A percentile compares a stretch with the other conserved stretches of the same genome.
These are phyloP conservation scores for rat (Rattus norvegicus) DNA, from an alignment of 2,113 vertebrate genomes.

Conservation along the genomic window DNA sequence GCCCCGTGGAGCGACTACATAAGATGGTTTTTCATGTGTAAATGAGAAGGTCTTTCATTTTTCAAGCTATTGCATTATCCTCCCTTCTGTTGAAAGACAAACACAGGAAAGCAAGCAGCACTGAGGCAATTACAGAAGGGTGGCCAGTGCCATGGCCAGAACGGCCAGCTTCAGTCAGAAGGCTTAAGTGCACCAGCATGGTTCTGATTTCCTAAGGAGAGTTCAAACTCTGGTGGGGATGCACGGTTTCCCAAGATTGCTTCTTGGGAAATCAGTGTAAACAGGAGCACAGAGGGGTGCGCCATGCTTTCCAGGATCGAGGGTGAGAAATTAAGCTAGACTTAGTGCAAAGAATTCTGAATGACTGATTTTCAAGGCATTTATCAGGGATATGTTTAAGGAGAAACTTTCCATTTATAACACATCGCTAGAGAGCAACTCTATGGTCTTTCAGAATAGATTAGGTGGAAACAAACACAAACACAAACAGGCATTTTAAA, in stretches of 20 bases:
- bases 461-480: background rate
- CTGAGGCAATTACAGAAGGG: constrained; percentile 75
- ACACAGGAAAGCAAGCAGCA: constrained; percentile 52
- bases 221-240: constrained; percentile 65
- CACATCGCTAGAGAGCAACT: constrained; percentile 52
- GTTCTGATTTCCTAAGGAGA: background rate
- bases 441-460: background rate
- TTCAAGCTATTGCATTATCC: constrained; percentile 65
- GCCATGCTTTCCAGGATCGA: background rate
- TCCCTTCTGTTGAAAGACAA: constrained; percentile 75
- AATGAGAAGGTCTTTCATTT: constrained; percentile 78
- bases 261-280: constrained; percentile 56
- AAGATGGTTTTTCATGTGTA: constrained; percentile 64
- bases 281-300: constrained; percentile 47
- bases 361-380: constrained; percentile 74
- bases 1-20: constrained; percentile 39
- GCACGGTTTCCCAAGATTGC: constrained; percentile 21
- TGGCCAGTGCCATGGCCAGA: background rate
- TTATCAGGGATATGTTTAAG: constrained; percentile 59
- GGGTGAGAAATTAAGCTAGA: constrained; percentile 54
- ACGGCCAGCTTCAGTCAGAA: constrained; percentile 41
- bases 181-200: background rate
- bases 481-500: background rate
- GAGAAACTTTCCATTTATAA: background rate
- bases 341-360: constrained; percentile 33